Evolutionary conservation across 2,888 invertebrate species (phyloP), one percentile per base, ranked within the genome.

Genomic region (Tiliacea aurago): DNA sequence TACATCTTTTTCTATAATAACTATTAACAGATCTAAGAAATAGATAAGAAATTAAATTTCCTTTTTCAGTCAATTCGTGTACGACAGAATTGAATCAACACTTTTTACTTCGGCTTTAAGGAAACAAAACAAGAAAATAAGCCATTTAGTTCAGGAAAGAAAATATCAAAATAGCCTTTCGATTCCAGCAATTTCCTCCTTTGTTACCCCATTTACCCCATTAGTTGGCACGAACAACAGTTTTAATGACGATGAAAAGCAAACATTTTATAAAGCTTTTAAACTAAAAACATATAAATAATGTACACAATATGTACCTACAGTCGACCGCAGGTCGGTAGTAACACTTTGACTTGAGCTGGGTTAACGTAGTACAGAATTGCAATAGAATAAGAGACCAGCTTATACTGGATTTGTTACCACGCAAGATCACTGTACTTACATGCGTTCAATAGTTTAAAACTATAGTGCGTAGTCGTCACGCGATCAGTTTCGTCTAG

Each of bases 401-500:
- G 45, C 15, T 15, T 45, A 45, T 45, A 18, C 45, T 45, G 15
- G 45, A 6, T 45, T 45, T 18, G 4, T 45, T 18, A 45, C 45
- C 15, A 15, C 45, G 45, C 15, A 6, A 45, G 15, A 18, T 45
- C 45, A 45, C 15, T 45, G 45, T 15, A 45, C 4, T 15, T 37
- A 15, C 45, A 73, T 15, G n/a, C 15, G 10, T 23, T 56, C 5
- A n/a, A 45, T 61, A 41, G 15, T 58, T 62, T 15, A 45, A 64
- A 65, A 69, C 23, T 37, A 55, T 7, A 63, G 13, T n/a, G 45
- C 41, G 49, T 70, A 49, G 70, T 65, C 64, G 77, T 75, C 83
- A 83, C 81, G 80, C 86, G 61, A 85, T 67, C 71, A 43, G 68
- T 71, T 74, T 47, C 33, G 70, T 70, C 64, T 20, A 76, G 76